A percentile compares a stretch with the other conserved stretches of the same genome.
Conservation (phyloP, 2,797 vertebrate genomes). For the Brachyalestes nurse region DNA sequence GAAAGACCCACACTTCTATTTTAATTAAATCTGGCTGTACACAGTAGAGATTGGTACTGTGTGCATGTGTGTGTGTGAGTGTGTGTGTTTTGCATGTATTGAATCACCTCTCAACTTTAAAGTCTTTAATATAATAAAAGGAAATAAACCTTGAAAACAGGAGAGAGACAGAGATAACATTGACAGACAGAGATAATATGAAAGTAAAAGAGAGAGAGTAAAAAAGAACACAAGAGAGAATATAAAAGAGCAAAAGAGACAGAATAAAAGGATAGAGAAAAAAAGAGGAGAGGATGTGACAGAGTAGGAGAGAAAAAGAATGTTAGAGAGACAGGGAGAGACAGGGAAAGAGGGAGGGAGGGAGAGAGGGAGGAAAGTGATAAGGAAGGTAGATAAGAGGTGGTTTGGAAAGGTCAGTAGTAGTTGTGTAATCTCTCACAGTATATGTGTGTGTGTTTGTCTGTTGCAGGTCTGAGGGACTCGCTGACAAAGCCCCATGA, state of each 20-base stretch:
- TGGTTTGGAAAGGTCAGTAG: background rate
- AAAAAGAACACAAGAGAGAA: too few species aligned
- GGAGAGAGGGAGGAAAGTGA: slow-evolving; percentile 6
- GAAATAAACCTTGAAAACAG: background rate
- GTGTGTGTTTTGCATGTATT: background rate
- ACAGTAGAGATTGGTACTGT: slow-evolving; percentile 10
- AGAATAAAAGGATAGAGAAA: slow-evolving; percentile 40
- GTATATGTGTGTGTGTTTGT: too few species aligned
- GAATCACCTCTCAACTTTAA: background rate
- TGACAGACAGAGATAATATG: slow-evolving; percentile 2
- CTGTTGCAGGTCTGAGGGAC: too few species aligned
- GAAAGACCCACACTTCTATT: slow-evolving; percentile 65
- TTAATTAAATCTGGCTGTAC: slow-evolving; percentile 72
- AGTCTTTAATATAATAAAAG: background rate
- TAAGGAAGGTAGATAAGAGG: slow-evolving; percentile 16
- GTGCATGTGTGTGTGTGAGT: background rate
- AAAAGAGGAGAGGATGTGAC: slow-evolving; percentile 23
- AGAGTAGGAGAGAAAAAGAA: slow-evolving; percentile 38
- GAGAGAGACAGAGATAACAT: background rate
- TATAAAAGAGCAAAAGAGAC: too few species aligned
- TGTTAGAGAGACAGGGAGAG: slow-evolving; percentile 14
- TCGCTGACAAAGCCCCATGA: too few species aligned
- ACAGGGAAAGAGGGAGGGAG: slow-evolving; percentile 7
- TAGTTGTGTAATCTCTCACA: background rate
- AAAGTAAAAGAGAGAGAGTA: background rate